Base-by-base conservation (phyloP, 2,888 invertebrate species). In the Marasmarcha lunaedactyla region DNA sequence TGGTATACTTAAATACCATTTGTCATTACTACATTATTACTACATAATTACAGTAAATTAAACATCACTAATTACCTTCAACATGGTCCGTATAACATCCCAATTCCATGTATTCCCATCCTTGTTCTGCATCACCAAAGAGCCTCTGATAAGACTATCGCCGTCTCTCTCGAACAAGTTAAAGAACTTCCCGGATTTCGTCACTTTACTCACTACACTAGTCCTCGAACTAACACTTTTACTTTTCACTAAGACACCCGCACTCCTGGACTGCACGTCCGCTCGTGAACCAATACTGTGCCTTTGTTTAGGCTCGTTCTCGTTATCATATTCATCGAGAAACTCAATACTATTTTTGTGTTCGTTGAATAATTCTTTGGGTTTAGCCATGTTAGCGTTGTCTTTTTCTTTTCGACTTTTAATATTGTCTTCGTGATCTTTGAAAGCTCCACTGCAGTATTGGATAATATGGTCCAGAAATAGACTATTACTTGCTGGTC, bases 81-180 rank as follows among this genome's bases (percentile, higher is more conserved):
- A 77, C 55, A 95, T 87, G 33, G 93, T 89, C 45, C 91, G 86
- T 45, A 97, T 90, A n/a, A 94, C 86, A 54, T 93, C 91, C 97
- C 97, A 97, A 64, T 97, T 92, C 97, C 97, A 97, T 1, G 89
- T 87, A 42, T 88, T 88, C 2, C 91, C 91, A 56, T 95, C 95
- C 52, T 93, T 91, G 42, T 89, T 88, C 41, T 87, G 85, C 53
- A 95, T 84, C 2, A 97, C 95, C 47, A 91, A 88, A 1, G 94
- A 92, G 50, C 95, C 93, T 55, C 90, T 89, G 12, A 97, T 87
- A 46, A 90, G 71, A 51, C 87, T 88, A 57, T 91, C 89, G 51
- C 85, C 78, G 43, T 89, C 88, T 37, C 87, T 83, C 42, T 87
- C 88, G 46, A 87, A 85, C 47, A 87, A 70, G 42, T 84, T 85